Base-by-base conservation (phyloP, 2,113 vertebrate genomes). In the Bubo scandiacus region DNA sequence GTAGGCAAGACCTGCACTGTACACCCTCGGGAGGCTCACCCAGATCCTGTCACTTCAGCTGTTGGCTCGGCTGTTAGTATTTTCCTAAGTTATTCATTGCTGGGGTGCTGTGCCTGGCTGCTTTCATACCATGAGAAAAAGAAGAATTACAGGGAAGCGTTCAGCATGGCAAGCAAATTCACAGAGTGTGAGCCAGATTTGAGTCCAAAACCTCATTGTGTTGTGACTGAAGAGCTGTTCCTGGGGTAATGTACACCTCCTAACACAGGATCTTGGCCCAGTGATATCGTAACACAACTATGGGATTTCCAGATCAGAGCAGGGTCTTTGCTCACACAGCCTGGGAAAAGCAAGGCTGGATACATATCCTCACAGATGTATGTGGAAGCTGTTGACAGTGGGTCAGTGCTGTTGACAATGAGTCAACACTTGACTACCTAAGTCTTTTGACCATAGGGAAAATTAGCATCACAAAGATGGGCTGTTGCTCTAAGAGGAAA, bases 231-330 rank as follows among this genome's bases (percentile, higher is more conserved):
- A 45, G 22, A 42, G 1, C 38, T 87, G 49, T 47, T 82, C 78
- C 19, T 43, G 42, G 22, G 30, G 9, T 57, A 36, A 58, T 2
- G 13, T 9, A 38, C 29, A 42, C 6, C 17, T 29, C 21, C 17
- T 27, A 30, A 25, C 4, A 49, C 16, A 80, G 6, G 32, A 65
- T 26, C 55, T 22, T 52, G 26, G 43, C 36, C 22, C 9, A 27
- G 1, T 8, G 16, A 4, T 81, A 9, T 0, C 0, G 9, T 62
- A 40, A 77, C 14, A 3, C 19, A 66, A 2, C 19, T 52, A 14
- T 11, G 55, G 12, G n/a, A 54, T 72, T 80, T 55, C 61, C 45
- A 34, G 10, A 40, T 17, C 10, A 52, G 70, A 88, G 23, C 20
- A 82, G 20, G 9, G 16, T 23, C 30, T 88, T 2, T 2, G 0